These are phyloP conservation scores for Listrodromus nycthemerus DNA, from an alignment of 2,888 invertebrate species.

Conservation along the genomic window DNA sequence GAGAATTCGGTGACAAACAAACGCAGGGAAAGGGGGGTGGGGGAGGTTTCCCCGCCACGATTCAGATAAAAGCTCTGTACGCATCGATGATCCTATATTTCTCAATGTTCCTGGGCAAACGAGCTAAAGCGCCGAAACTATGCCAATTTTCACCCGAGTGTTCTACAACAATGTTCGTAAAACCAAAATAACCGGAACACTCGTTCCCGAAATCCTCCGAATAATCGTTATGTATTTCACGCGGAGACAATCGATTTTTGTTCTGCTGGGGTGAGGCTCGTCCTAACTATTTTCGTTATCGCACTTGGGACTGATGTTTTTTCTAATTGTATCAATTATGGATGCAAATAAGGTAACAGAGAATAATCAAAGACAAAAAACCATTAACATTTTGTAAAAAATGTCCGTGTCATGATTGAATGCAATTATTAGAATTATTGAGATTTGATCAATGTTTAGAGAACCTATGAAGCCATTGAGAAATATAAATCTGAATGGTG, in stretches of 20 bases:
- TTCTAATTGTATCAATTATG: background rate
- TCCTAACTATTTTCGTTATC: background rate
- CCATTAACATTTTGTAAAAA: background rate
- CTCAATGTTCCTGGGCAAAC: conserved; percentile 36
- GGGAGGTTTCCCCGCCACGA: conserved; percentile 30
- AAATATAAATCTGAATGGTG: background rate
- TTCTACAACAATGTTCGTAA: conserved; percentile 1
- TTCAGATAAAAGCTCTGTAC: conserved; percentile 37
- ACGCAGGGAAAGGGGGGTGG: background rate
- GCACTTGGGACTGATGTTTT: background rate
- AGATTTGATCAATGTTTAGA: background rate
- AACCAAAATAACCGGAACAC: conserved; percentile 7
- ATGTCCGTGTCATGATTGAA: background rate
- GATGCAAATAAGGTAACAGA: background rate
- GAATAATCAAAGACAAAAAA: background rate
- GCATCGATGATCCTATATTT: conserved; percentile 49
- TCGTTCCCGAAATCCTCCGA: background rate
- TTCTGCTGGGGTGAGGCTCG: background rate
- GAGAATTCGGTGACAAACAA: conserved; percentile 20
- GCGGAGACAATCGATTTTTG: background rate
- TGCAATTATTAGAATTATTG: background rate
- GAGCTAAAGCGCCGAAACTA: conserved; percentile 10
- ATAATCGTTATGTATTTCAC: background rate
- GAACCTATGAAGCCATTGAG: background rate
- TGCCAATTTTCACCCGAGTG: conserved; percentile 1